phyloP scores from a whole-genome alignment of 2,888 invertebrate genomes.

The Diplolepis rosae region DNA sequence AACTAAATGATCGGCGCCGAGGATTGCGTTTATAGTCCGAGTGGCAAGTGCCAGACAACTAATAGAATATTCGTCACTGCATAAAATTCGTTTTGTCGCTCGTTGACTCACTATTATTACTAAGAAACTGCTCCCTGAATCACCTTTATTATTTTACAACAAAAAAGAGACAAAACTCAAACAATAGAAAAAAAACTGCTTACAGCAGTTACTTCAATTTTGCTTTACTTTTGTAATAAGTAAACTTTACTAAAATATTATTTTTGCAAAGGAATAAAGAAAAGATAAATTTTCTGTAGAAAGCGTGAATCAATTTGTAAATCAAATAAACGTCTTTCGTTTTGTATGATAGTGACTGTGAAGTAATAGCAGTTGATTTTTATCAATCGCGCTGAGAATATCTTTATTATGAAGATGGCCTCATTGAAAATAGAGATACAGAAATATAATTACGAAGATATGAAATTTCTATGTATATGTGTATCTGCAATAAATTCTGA shows the following conservation, averaged over 20 bases:
- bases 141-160: no score
- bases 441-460: not conserved
- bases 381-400: not conserved
- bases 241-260: no score
- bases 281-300: not conserved
- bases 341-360: not conserved
- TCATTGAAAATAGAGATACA: not conserved
- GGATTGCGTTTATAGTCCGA: not conserved
- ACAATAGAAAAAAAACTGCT: no score
- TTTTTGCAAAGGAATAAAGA: no score
- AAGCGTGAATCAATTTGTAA: not conserved
- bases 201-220: no score
- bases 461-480: not conserved
- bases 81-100: not conserved
- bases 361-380: not conserved
- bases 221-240: no score
- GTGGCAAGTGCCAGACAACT: conserved; percentile 6
- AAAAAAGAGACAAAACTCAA: no score
- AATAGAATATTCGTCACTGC: not conserved
- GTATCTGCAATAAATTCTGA: not conserved
- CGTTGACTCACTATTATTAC: not conserved
- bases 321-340: not conserved
- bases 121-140: not conserved
- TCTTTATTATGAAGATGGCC: not conserved
- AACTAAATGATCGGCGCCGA: conserved; percentile 1